phyloP scores from a whole-genome alignment of 2,888 invertebrate species.

The Lycophotia porphyrea region DNA sequence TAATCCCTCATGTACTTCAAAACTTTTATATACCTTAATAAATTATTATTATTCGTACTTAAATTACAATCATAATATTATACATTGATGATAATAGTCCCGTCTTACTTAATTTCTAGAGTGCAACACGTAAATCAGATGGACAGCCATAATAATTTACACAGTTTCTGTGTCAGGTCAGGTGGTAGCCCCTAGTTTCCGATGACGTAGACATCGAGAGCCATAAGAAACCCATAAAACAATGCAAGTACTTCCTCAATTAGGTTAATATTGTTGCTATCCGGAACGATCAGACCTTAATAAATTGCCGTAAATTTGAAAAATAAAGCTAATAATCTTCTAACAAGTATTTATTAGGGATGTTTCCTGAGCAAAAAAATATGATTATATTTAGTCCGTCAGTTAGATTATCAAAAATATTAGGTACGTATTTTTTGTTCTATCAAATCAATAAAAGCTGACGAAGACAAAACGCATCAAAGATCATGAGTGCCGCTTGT shows the following conservation, averaged over 20 bases:
- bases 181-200: constrained; percentile 52
- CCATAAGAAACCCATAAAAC: constrained; percentile 72
- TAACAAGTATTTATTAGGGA: not conserved
- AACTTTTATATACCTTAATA: no score
- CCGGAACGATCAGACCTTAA: constrained; percentile 73
- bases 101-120: constrained; percentile 39
- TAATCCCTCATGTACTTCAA: no score
- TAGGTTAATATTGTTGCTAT: constrained; percentile 77
- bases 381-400: no score
- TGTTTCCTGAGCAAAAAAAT: no score
- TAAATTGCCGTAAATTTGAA: constrained; percentile 68
- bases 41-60: not conserved
- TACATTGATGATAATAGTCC: not conserved
- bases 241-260: constrained; percentile 77
- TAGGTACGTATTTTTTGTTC: no score
- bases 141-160: constrained; percentile 43
- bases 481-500: no score
- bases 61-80: not conserved
- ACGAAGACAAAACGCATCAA: no score
- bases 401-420: no score
- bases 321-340: not conserved
- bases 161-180: constrained; percentile 68
- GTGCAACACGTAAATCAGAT: constrained; percentile 59
- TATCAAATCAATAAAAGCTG: no score
- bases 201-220: constrained; percentile 36